Evolutionary conservation across 2,888 invertebrate genomes (phyloP), one percentile per base, ranked within the genome.

Genomic region (Ceramica pisi): DNA sequence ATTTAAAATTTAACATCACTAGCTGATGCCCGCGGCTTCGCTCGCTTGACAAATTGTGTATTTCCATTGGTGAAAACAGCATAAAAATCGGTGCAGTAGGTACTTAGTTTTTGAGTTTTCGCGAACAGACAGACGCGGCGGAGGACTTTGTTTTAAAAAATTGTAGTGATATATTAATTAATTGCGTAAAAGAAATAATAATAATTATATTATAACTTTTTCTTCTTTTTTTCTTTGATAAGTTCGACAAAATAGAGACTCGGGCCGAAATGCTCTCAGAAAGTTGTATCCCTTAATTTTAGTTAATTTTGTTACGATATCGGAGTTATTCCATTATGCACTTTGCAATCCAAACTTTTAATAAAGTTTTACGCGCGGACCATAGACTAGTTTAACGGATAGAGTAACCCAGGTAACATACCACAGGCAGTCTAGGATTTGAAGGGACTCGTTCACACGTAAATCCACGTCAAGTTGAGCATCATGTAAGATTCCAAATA

Each of bases 371-470:
- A 41, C 41, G 16, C 10, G 14, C 21, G 48, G 14, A 7, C n/a
- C 62, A 62, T 26, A 74, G 74, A 70, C 9, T 64, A 38, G 14
- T 50, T 63, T 35, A 2, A n/a, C 41, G 1, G 23, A 2, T 46
- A 38, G 9, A 2, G 1, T 1, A 4, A 3, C 2, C 10, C 35
- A 64, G 46, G 31, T 1, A 35, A 12, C 44, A n/a, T 1, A 41
- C n/a, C n/a, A n/a, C 6, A 4, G 14, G 1, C 6, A 8, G 10
- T 74, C 14, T 23, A 60, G 3, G 10, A n/a, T 38, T 53, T 26
- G 0, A 6, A 14, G 19, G 14, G n/a, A 14, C 19, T 12, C 4
- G 10, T 14, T 0, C 9, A 9, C 16, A 16, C 0, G 21, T 21
- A 26, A 21, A 21, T 0, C 46, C 23, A 26, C 7, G 10, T 31